Base-by-base conservation (phyloP, 2,888 invertebrate genomes). In the Caenorhabditis wallacei region DNA sequence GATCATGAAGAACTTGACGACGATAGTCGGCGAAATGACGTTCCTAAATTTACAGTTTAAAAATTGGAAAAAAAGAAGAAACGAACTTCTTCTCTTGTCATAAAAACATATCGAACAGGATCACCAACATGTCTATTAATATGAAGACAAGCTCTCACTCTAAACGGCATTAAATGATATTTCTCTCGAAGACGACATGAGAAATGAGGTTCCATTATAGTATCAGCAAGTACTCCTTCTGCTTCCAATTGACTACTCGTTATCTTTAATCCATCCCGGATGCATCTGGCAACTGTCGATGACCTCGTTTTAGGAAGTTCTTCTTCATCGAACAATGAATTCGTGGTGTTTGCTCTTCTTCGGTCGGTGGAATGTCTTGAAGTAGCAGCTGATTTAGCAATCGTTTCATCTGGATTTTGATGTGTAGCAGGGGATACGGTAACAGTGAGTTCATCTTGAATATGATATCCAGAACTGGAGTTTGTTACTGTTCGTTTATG, bases 91-190 rank as follows among this genome's bases (percentile, higher is more conserved):
- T 84, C 82, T 48, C 71, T 79, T 10, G 84, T 84, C 85, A 87
- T 85, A 20, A 84, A 85, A 46, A 83, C 74, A 46, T 85, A 87
- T 51, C 84, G 59, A 48, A 87, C 80, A 2, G 84, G 82, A 53
- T 87, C 85, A 10, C 85, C 87, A 30, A 85, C 76, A 40, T 84
- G 84, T 26, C 85, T 46, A 46, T 81, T 81, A 26, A 87, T 82
- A 43, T 82, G 84, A 10, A 87, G 61, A 22, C 63, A 72, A 5
- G 84, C 57, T 11, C 80, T 69, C 16, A 75, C 69, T 37, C 71
- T 70, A 40, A 87, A 79, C 2, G 87, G 85, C 0, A 59, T 56
- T 35, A 87, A 72, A 7, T 85, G 82, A 53, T 82, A 81, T 54
- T 80, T 80, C 30, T 85, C 84, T 11, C 87, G 74, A 10, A 82